A percentile compares a stretch with the other conserved stretches of the same genome.
Evolutionary conservation across 2,888 invertebrate genomes (phyloP).

Genomic region (Noctua janthe): DNA sequence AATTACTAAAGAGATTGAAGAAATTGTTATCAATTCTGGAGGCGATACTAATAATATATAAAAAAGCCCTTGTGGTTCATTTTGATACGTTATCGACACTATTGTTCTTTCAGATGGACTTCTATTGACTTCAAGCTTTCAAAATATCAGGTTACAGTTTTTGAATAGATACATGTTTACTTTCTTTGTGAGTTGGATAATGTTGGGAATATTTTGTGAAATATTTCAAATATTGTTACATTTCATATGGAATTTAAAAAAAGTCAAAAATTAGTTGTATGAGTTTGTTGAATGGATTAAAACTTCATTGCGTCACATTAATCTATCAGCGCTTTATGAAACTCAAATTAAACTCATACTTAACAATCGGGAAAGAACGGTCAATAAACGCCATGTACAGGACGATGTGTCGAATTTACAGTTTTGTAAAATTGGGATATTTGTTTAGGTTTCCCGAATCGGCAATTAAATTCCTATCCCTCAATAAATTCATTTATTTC

Average conservation of each 20-base stretch:
- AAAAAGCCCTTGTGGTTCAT: neutral
- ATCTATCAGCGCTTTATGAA: neutral
- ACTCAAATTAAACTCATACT: neutral
- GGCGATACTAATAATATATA: neutral
- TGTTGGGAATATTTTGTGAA: neutral
- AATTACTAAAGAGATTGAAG: neutral
- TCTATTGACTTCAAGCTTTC: slow-evolving; percentile 1
- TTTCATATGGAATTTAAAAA: neutral
- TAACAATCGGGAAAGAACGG: neutral
- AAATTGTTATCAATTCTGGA: neutral
- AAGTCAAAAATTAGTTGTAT: neutral
- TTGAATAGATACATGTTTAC: neutral
- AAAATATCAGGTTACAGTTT: slow-evolving; percentile 29
- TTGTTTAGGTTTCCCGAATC: neutral
- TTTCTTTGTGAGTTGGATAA: neutral
- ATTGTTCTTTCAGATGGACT: slow-evolving; percentile 14
- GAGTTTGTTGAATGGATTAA: neutral
- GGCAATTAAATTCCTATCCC: neutral
- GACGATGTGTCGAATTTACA: neutral
- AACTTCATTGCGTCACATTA: neutral
- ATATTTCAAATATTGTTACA: neutral
- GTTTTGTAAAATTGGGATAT: neutral
- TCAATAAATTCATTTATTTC: neutral
- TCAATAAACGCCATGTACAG: neutral
- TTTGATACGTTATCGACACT: neutral